These are phyloP conservation scores for Meles meles DNA, from an alignment of 2,113 vertebrate species.

Conservation along the genomic window DNA sequence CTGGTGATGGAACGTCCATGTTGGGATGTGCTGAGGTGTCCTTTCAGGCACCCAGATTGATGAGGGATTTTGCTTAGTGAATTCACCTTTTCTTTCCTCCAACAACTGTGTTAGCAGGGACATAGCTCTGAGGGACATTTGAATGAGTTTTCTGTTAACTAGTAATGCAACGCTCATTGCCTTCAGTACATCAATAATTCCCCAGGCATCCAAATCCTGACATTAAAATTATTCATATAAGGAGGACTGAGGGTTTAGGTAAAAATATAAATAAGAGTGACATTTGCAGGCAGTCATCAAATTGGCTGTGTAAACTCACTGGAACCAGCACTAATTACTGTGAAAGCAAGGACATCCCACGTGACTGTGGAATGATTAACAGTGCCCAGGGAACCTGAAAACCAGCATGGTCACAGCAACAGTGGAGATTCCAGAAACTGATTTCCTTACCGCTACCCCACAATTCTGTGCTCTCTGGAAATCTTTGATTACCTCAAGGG, in stretches of 20 bases:
- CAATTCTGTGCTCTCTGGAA: not conserved
- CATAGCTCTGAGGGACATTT: no score
- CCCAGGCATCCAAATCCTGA: not conserved
- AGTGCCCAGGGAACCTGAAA: not conserved
- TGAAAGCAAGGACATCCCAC: not conserved
- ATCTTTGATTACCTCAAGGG: not conserved
- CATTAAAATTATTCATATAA: not conserved
- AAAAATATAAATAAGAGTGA: not conserved
- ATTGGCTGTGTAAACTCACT: not conserved
- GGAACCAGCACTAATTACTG: no score
- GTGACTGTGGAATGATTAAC: not conserved
- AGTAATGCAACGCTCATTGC: not conserved
- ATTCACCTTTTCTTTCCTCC: not conserved
- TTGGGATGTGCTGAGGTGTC: no score
- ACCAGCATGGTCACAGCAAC: rapidly evolving
- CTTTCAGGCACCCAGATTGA: not conserved
- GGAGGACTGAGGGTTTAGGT: not conserved
- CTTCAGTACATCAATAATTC: not conserved
- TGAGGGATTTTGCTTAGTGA: not conserved
- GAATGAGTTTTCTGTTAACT: not conserved
- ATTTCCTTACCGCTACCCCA: not conserved
- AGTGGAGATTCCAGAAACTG: no score
- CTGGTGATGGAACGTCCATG: rapidly evolving
- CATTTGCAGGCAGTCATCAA: not conserved
- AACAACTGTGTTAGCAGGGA: not conserved